Evolutionary conservation across 2,888 invertebrate genomes (phyloP).

Genomic region (Nephrotoma guestfalica): DNA sequence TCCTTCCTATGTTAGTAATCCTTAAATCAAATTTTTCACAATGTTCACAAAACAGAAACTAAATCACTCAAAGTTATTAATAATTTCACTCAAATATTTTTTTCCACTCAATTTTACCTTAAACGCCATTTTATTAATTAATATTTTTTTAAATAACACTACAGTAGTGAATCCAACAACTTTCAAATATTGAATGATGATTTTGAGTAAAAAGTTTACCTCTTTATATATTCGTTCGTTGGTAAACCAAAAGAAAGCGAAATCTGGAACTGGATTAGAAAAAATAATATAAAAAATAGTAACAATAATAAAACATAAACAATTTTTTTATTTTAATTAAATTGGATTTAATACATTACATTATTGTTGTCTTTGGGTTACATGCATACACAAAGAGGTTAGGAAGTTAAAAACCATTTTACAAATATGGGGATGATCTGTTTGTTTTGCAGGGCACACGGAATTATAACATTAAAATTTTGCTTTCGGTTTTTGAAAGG

Average conservation of each 20-base stretch:
- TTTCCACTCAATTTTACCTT: slow-evolving; percentile 16
- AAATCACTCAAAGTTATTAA: not conserved
- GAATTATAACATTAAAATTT: not conserved
- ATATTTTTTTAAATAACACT: slow-evolving; percentile 5
- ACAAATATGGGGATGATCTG: not conserved
- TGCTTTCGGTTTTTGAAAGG: not conserved
- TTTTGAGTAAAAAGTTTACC: slow-evolving; percentile 25
- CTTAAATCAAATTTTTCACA: not conserved
- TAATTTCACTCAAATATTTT: not conserved
- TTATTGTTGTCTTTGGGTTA: not conserved
- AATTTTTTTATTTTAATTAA: not conserved
- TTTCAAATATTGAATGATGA: slow-evolving; percentile 34
- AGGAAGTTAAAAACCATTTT: not conserved
- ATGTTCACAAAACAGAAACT: not conserved
- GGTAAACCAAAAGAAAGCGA: slow-evolving; percentile 30
- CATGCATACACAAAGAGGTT: not conserved
- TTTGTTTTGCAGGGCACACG: not conserved
- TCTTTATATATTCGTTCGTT: slow-evolving; percentile 28
- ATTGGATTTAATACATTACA: not conserved
- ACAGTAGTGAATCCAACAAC: slow-evolving; percentile 21
- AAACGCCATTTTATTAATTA: slow-evolving; percentile 16
- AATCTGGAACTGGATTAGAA: slow-evolving; percentile 9
- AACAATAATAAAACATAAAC: not conserved
- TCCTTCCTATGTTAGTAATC: not conserved
- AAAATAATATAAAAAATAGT: not conserved